Conservation (phyloP, 2,888 invertebrate genomes). For the Acrobasis suavella region DNA sequence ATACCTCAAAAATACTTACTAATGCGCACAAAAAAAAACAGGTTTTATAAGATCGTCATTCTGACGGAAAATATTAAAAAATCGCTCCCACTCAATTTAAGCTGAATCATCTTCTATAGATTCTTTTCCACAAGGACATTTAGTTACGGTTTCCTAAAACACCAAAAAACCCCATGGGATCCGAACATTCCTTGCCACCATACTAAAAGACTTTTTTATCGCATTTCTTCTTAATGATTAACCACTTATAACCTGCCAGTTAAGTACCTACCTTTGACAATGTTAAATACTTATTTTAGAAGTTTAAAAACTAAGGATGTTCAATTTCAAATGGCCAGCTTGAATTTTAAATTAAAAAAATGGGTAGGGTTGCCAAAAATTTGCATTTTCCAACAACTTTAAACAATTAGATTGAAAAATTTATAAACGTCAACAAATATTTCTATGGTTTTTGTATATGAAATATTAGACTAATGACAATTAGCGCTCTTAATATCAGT, state of each 20-base stretch:
- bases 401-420: too few relatives aligned
- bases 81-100: conserved; percentile 40
- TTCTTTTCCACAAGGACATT: conserved; percentile 61
- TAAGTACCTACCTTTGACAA: conserved; percentile 5
- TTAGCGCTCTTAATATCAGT: too few relatives aligned
- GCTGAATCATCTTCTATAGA: conserved; percentile 54
- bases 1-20: too few relatives aligned
- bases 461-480: too few relatives aligned
- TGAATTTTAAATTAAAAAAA: conserved; percentile 42
- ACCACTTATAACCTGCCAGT: conserved; percentile 39
- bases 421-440: too few relatives aligned
- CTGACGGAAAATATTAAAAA: conserved; percentile 13
- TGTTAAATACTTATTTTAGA: conserved; percentile 31
- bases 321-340: conserved; percentile 29
- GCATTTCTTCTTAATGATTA: conserved; percentile 46
- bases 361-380: neutral
- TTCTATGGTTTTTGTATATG: too few relatives aligned
- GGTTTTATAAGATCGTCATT: neutral
- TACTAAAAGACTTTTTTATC: conserved; percentile 49
- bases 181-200: conserved; percentile 64
- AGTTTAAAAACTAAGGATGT: conserved; percentile 33
- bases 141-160: conserved; percentile 65
- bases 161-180: conserved; percentile 72
- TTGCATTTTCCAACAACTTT: too few relatives aligned
- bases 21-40: too few relatives aligned